phyloP scores from a whole-genome alignment of 2,797 vertebrate genomes.

The Hafferia zeledoni region DNA sequence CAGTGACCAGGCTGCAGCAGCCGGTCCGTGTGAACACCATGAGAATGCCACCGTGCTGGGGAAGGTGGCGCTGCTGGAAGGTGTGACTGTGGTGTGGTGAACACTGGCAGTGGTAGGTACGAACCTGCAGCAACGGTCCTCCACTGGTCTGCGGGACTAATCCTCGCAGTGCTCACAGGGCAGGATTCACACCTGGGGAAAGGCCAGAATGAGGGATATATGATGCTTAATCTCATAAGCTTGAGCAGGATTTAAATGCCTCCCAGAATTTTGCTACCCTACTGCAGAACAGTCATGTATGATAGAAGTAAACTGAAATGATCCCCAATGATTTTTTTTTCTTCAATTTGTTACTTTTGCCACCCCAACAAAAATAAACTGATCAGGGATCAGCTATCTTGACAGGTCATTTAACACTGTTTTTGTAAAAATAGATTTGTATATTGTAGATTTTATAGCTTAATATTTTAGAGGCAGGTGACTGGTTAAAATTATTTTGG shows the following conservation, averaged over 20 bases:
- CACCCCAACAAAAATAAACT: not conserved
- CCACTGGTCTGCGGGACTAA: not conserved
- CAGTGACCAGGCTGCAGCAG: not conserved
- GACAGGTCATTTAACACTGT: conserved; percentile 34
- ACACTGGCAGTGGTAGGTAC: fast-evolving
- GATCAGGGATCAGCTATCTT: not conserved
- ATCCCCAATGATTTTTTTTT: not conserved
- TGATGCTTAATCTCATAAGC: not conserved
- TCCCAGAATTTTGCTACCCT: not conserved
- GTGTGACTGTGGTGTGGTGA: not conserved
- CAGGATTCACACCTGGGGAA: not conserved
- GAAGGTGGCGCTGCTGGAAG: not conserved
- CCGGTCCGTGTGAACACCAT: fast-evolving
- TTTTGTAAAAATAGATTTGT: conserved; percentile 39
- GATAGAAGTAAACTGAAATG: not conserved
- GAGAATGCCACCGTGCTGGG: not conserved
- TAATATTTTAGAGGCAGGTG: conserved; percentile 47
- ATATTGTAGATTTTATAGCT: conserved; percentile 11
- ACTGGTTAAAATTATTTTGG: conserved; percentile 45
- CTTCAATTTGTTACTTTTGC: not conserved
- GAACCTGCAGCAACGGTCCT: not conserved
- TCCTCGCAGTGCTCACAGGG: not conserved
- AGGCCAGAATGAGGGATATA: not conserved
- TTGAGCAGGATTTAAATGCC: not conserved
- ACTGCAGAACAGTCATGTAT: not conserved